These are phyloP conservation scores for Desmophyllum pertusum DNA, from an alignment of 92 coral and sea anemone genomes.

Conservation along the genomic window DNA sequence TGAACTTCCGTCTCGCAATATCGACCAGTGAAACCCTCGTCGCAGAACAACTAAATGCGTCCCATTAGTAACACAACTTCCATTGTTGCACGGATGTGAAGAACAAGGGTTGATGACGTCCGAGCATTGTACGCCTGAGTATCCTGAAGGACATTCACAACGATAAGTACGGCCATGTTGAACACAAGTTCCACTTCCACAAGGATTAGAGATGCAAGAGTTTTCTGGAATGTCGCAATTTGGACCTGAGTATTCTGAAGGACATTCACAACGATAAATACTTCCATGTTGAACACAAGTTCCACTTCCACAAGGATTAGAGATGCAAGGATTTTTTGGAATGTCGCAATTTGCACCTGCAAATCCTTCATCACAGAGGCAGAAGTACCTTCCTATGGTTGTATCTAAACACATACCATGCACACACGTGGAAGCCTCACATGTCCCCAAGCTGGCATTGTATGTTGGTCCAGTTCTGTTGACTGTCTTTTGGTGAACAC, in stretches of 20 bases:
- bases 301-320: constrained; percentile 74
- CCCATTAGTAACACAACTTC: constrained; percentile 54
- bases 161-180: constrained; percentile 37
- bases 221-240: constrained; percentile 30
- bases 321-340: constrained; percentile 50
- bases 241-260: constrained; percentile 58
- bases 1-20: constrained; percentile 47
- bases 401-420: constrained; percentile 71
- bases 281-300: constrained; percentile 42
- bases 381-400: constrained; percentile 51
- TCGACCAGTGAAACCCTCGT: constrained; percentile 52
- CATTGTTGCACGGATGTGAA: constrained; percentile 70
- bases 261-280: constrained; percentile 66
- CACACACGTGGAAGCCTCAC: constrained; percentile 64
- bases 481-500: constrained; percentile 59
- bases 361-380: constrained; percentile 81
- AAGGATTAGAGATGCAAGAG: constrained; percentile 71
- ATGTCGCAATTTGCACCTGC: constrained; percentile 36
- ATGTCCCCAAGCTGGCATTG: constrained; percentile 61
- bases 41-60: constrained; percentile 28
- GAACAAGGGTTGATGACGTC: constrained; percentile 43
- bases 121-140: constrained; percentile 64
- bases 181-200: constrained; percentile 66
- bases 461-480: constrained; percentile 70
- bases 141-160: constrained; percentile 76